Evolutionary conservation across 2,113 vertebrate genomes (phyloP).

Genomic region (human (Homo sapiens)): DNA sequence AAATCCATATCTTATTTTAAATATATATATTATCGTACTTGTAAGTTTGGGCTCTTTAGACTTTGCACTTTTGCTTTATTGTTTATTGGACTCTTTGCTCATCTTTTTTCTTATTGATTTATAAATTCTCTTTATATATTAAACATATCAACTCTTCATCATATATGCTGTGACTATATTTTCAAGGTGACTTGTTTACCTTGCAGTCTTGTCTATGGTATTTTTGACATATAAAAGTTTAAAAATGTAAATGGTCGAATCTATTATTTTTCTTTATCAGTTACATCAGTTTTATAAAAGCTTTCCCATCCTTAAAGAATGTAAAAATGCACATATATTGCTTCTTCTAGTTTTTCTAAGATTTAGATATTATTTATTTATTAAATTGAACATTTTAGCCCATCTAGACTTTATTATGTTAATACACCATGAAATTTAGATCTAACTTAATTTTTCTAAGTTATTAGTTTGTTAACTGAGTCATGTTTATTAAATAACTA

Average conservation of each 20-base stretch:
- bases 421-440: slow-evolving; percentile 22
- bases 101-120: slow-evolving; percentile 6
- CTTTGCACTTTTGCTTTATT: not conserved
- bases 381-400: slow-evolving; percentile 1
- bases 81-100: not conserved
- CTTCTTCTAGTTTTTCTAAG: not conserved
- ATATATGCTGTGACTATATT: not conserved
- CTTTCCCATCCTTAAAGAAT: not conserved
- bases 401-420: not conserved
- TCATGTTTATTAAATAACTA: not conserved
- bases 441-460: slow-evolving; percentile 21
- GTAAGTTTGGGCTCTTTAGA: not conserved
- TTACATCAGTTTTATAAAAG: not conserved
- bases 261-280: not conserved
- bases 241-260: not conserved
- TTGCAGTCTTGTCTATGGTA: not conserved
- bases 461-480: not conserved
- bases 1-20: not conserved
- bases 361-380: not conserved
- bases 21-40: not conserved
- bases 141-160: not conserved
- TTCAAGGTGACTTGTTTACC: not conserved
- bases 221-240: not conserved
- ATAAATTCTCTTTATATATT: not conserved
- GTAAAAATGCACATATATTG: not conserved